These are phyloP conservation scores for Beroe ovata DNA, from an alignment of 37 sponge, comb jelly and placozoan genomes.

Conservation along the genomic window DNA sequence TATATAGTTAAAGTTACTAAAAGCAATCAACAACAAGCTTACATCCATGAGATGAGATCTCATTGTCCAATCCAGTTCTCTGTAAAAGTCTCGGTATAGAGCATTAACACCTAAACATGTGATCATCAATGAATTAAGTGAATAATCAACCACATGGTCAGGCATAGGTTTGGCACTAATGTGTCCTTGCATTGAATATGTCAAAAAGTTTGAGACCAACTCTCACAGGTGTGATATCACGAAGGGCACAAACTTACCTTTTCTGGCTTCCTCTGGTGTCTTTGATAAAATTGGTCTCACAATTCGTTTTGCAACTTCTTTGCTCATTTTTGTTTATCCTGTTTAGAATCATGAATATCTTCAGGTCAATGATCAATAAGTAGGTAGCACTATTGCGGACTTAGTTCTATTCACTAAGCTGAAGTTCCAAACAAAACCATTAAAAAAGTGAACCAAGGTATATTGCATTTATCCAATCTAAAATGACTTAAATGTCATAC, in stretches of 20 bases:
- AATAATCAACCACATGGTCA: too few relatives aligned
- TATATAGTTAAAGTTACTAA: constrained; percentile 68
- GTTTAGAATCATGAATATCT: too few relatives aligned
- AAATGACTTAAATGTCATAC: too few relatives aligned
- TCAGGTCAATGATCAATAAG: too few relatives aligned
- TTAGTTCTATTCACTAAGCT: too few relatives aligned
- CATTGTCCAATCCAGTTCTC: constrained; percentile 56
- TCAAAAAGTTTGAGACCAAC: too few relatives aligned
- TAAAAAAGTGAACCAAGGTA: too few relatives aligned
- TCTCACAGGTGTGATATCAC: background rate
- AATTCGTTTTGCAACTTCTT: constrained; percentile 46
- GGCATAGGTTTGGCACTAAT: background rate
- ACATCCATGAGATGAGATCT: constrained; percentile 48
- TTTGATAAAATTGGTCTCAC: constrained; percentile 42
- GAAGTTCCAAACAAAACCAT: too few relatives aligned
- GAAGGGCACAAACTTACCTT: background rate
- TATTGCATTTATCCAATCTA: too few relatives aligned
- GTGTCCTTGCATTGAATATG: too few relatives aligned
- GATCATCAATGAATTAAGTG: too few relatives aligned
- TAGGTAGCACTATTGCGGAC: too few relatives aligned
- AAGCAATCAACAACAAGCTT: constrained; percentile 69
- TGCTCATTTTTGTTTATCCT: constrained; percentile 13
- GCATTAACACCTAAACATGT: constrained; percentile 55
- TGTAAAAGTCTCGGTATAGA: constrained; percentile 36
- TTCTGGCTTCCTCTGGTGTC: constrained; percentile 45